These are phyloP conservation scores for Lytechinus variegatus DNA, from an alignment of 35 echinoderm and acorn worm species.

Conservation along the genomic window DNA sequence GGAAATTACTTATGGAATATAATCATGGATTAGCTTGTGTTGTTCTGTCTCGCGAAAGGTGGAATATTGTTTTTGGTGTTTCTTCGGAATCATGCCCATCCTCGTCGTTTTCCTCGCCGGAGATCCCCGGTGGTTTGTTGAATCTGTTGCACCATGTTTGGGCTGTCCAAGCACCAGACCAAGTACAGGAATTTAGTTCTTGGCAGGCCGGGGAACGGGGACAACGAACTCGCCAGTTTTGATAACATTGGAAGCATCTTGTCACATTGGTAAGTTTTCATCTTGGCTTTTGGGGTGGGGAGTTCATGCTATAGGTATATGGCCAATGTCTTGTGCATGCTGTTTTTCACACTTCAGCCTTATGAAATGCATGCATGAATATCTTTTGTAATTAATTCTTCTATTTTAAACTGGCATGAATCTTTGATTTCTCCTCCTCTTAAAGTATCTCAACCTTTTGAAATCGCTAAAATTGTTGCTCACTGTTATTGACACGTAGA, in stretches of 20 bases:
- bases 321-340: no score
- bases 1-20: not conserved
- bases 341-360: no score
- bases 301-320: no score
- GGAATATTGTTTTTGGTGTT: not conserved
- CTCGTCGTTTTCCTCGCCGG: not conserved
- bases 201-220: not conserved
- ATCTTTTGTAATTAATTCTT: no score
- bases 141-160: slow-evolving; percentile 10
- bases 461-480: no score
- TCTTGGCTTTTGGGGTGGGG: no score
- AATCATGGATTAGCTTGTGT: not conserved
- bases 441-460: no score
- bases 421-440: no score
- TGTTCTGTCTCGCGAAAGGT: not conserved
- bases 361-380: no score
- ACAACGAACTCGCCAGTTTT: slow-evolving; percentile 31
- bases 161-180: slow-evolving; percentile 24
- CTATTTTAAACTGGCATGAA: no score
- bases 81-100: not conserved
- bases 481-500: no score
- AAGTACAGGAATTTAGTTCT: slow-evolving; percentile 23
- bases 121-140: not conserved
- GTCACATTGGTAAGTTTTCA: slow-evolving; percentile 48
- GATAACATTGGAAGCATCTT: slow-evolving; percentile 59